Base-by-base conservation (phyloP, 2,797 vertebrate species). In the Karalla daura region DNA sequence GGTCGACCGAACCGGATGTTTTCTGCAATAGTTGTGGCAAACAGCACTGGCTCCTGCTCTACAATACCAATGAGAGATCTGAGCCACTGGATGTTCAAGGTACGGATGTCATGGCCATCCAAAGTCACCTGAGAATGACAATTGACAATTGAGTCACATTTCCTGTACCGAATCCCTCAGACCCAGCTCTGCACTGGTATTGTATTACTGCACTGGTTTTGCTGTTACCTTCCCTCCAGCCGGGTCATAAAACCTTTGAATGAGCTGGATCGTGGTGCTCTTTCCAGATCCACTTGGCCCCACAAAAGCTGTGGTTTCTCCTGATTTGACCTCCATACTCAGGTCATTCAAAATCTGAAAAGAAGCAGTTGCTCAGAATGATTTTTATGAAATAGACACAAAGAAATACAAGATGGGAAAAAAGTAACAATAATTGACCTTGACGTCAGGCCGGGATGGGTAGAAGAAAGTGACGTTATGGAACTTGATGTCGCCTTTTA, bases 401-500 rank as follows among this genome's bases (percentile, higher is more conserved):
- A 17, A 70, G 0, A 33, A 37, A 47, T 39, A 4, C 0, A 18
- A 20, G 1, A 25, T 15, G 3, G 23, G 35, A n/a, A 35, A 24
- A n/a, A n/a, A n/a, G n/a, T n/a, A n/a, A n/a, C n/a, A n/a, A n/a
- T n/a, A n/a, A 37, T 17, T 3, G 76, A 99, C 98, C 95, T 96
- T 96, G 27, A 98, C 89, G 0, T 98, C 96, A 30, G 96, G 95
- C 63, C 97, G 94, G 50, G 97, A 97, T 39, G 97, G 97, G 68
- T 97, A 99, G 81, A 93, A 68, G 82, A 99, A 99, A 1, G 93
- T 91, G 76, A 99, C 93, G 5, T 95, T 95, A 63, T 96, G 95
- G 83, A 99, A 99, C 91, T 96, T 94, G 81, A 99, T 96, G 84
- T 99, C 95, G 74, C 97, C 97, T 76, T 91, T 95, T 18, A 99